Base-by-base conservation (phyloP, 2,797 vertebrate species). In the Harpagifer antarcticus region DNA sequence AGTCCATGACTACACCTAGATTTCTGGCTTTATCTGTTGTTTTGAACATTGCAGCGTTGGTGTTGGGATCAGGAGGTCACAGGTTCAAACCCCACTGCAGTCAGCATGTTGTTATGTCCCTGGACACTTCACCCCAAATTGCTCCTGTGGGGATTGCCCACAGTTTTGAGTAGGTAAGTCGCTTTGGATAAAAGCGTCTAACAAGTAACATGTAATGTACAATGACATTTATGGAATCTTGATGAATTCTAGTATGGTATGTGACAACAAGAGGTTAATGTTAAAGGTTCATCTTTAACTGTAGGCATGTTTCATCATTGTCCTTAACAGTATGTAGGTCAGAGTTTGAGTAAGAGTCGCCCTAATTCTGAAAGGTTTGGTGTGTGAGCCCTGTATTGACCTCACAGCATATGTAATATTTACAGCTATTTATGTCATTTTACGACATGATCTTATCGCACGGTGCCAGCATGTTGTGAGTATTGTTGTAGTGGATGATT, bases 401-500 rank as follows among this genome's bases (percentile, higher is more conserved):
- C 66, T 73, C 9, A 11, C 19, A 19, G 52, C 9, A 6, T 56
- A 27, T 23, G 43, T 16, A 23, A 64, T 60, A 74, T 58, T n/a
- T 66, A 37, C 31, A 40, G 27, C 66, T 79, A 37, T 82, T 53
- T 74, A 57, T 58, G 40, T 37, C 47, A 48, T 31, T 40, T 58
- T 15, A 79, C 43, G 52, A 10, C 73, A 27, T 61, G 56, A 79
- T 82, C 55, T 76, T 80, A 69, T 84, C 57, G 40, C 47, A 58
- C 20, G n/a, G 68, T 49, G 48, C 31, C 65, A 65, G 48, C 7
- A 15, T 78, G 67, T 17, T 48, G 75, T 86, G 79, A 53, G 1
- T 68, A 80, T 79, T 82, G 73, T 84, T 85, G 60, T 72, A 60
- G 54, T 49, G 33, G 77, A 79, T 72, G 79, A 84, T 87, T 72